phyloP scores from a whole-genome alignment of 35 echinoderm and acorn worm species.

The Patiria miniata region DNA sequence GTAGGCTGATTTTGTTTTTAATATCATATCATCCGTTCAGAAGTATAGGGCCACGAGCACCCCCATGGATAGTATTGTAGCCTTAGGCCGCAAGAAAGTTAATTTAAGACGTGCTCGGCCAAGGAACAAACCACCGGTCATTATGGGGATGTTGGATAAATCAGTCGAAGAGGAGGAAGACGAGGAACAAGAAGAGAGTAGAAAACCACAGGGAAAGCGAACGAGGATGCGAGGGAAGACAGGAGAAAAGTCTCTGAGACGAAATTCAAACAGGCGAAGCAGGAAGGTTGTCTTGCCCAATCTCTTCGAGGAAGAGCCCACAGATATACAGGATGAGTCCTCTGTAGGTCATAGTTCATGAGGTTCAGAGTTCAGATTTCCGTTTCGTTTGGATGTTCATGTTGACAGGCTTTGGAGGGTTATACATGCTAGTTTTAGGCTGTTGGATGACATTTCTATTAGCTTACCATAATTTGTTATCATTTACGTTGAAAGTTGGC shows the following conservation, averaged over 20 bases:
- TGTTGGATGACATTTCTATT: not conserved
- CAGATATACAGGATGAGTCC: slow-evolving; percentile 39
- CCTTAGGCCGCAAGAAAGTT: not conserved
- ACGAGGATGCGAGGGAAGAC: not conserved
- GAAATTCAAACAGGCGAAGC: slow-evolving; percentile 3
- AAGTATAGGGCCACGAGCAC: not conserved
- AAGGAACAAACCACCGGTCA: slow-evolving; percentile 1
- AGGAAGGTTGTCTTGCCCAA: slow-evolving; percentile 17
- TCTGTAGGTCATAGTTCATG: slow-evolving; percentile 40
- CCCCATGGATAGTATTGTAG: not conserved
- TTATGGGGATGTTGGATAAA: not conserved
- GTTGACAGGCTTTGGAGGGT: not conserved
- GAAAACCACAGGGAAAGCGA: not conserved
- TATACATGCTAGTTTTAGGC: not conserved
- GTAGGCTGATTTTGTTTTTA: not conserved
- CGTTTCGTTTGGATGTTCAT: not conserved
- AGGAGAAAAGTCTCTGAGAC: not conserved
- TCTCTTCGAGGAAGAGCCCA: slow-evolving; percentile 35
- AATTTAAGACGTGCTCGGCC: not conserved
- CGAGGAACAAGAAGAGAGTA: not conserved
- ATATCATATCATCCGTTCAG: not conserved
- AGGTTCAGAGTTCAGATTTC: slow-evolving; percentile 2
- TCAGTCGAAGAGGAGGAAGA: not conserved
- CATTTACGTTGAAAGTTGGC: not conserved
- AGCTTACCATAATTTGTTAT: not conserved